A percentile compares a stretch with the other conserved stretches of the same genome.
phyloP scores from a whole-genome alignment of 2,797 vertebrate species.

The Anableps anableps region DNA sequence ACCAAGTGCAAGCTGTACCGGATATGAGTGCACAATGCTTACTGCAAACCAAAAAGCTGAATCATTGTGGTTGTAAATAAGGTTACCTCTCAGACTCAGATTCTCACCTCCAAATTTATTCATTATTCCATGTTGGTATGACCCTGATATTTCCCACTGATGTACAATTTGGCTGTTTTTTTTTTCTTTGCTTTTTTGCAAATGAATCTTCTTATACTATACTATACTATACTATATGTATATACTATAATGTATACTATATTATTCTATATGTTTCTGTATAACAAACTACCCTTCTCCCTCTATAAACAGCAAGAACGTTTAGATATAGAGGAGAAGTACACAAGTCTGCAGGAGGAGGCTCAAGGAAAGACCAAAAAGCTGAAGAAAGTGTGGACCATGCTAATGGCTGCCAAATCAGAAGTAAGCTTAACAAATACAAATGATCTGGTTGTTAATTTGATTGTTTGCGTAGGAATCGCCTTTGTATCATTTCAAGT shows the following conservation, averaged over 20 bases:
- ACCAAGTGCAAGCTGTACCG: fast-evolving
- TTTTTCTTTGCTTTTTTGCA: not conserved
- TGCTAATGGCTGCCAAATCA: slow-evolving; percentile 99
- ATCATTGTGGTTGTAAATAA: slow-evolving; percentile 34
- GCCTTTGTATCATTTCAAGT: not conserved
- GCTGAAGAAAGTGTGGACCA: slow-evolving; percentile 99
- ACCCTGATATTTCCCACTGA: not conserved
- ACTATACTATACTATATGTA: not conserved
- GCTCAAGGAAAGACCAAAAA: slow-evolving; percentile 99
- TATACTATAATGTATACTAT: not conserved
- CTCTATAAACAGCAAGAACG: slow-evolving; percentile 91
- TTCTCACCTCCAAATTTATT: not conserved
- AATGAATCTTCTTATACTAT: not conserved
- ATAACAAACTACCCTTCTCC: slow-evolving; percentile 9
- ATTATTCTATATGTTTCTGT: not conserved
- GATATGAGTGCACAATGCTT: slow-evolving; percentile 6
- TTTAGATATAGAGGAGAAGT: slow-evolving; percentile 98
- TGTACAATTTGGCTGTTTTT: not conserved
- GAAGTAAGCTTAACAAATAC: slow-evolving; percentile 81
- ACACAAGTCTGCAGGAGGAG: slow-evolving; percentile 97
- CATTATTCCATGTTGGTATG: not conserved
- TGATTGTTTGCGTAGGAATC: not conserved
- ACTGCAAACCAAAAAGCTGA: not conserved
- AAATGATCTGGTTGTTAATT: not conserved
- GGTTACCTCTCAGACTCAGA: slow-evolving; percentile 1